Evolutionary conservation across 2,113 vertebrate genomes (phyloP).

Genomic region (Rhabdomys dilectus): DNA sequence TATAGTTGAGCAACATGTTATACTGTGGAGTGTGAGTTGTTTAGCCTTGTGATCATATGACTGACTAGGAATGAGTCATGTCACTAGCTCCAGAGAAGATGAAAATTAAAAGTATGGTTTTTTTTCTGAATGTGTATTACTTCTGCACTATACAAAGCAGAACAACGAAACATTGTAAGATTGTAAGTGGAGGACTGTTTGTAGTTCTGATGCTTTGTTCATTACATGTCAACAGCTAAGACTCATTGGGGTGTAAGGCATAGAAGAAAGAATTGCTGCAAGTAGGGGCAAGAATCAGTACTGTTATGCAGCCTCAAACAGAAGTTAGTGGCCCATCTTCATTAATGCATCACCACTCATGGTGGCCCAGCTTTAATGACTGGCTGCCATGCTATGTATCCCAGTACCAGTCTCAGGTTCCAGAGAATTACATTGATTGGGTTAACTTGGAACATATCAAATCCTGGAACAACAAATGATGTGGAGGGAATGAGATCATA

Average conservation of each 20-base stretch:
- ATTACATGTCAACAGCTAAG: constrained; percentile 16
- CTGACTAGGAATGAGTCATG: background rate
- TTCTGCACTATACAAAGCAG: background rate
- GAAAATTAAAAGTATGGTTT: background rate
- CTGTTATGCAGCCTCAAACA: background rate
- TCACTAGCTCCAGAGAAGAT: background rate
- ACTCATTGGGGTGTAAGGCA: constrained; percentile 38
- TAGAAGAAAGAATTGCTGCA: constrained; percentile 1
- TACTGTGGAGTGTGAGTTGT: background rate
- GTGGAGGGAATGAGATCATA: background rate
- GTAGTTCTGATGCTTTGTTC: background rate
- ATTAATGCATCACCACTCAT: background rate
- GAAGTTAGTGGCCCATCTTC: background rate
- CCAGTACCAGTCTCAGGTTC: constrained; percentile 13
- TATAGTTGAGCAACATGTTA: background rate
- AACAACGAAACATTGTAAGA: background rate
- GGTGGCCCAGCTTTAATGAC: background rate
- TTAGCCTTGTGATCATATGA: background rate
- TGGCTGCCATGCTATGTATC: background rate
- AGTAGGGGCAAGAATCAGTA: constrained; percentile 10
- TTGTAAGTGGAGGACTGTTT: background rate
- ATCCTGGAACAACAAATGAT: constrained; percentile 18
- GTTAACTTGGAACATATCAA: constrained; percentile 50
- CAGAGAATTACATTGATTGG: constrained; percentile 25
- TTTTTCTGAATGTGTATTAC: background rate